These are phyloP conservation scores for Taenioides sp. DNA, from an alignment of 2,797 vertebrate species.

Conservation along the genomic window DNA sequence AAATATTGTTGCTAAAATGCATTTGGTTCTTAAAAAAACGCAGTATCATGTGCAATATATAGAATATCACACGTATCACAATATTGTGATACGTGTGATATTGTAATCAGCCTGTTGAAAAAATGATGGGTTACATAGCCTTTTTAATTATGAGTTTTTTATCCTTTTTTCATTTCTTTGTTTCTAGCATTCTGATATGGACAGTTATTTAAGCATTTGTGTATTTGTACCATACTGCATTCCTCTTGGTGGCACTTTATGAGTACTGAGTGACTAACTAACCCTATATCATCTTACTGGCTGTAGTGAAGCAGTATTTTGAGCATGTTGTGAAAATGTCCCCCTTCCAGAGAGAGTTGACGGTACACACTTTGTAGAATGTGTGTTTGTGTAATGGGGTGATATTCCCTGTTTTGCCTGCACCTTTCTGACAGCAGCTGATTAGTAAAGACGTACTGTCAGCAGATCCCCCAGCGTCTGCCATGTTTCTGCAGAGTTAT, in stretches of 20 bases:
- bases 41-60: no score
- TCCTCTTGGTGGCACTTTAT: background rate
- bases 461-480: conserved; percentile 37
- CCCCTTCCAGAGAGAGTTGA: conserved; percentile 4
- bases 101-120: no score
- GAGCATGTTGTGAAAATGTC: background rate
- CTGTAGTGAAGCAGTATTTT: background rate
- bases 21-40: no score
- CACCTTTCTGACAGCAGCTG: conserved; percentile 35
- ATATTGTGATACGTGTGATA: no score
- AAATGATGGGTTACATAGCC: no score
- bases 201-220: no score
- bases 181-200: no score
- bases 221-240: no score
- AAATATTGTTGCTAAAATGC: no score
- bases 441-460: conserved; percentile 45
- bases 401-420: conserved; percentile 24
- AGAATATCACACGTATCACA: no score
- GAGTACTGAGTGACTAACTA: background rate
- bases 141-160: no score
- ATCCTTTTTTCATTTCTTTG: no score
- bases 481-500: conserved; percentile 19
- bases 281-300: background rate
- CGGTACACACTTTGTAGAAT: background rate
- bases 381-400: conserved; percentile 31